Conservation (phyloP, 2,797 vertebrate species). For the Ctenopoma kingsleyae region DNA sequence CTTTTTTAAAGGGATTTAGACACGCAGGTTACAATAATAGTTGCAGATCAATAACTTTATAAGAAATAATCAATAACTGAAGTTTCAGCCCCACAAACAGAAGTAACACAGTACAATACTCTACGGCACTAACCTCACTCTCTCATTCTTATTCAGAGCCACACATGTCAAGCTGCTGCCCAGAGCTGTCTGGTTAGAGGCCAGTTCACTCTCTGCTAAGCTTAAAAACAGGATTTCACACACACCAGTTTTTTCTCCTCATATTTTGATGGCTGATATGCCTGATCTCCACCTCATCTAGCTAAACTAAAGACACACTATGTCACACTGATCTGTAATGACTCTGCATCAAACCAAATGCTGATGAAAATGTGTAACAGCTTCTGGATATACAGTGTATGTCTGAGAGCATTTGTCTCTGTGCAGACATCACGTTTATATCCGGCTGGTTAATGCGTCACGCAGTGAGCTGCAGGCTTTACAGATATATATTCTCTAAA, state of each 20-base stretch:
- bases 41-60: not conserved
- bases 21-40: not conserved
- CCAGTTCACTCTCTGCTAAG: conserved; percentile 38
- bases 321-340: conserved; percentile 37
- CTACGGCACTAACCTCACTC: conserved; percentile 14
- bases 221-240: conserved; percentile 37
- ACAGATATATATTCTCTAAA: conserved; percentile 42
- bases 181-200: conserved; percentile 24
- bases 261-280: conserved; percentile 4
- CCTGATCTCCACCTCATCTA: not conserved
- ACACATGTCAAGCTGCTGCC: conserved; percentile 43
- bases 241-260: conserved; percentile 5
- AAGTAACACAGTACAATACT: conserved; percentile 20
- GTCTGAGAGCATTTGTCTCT: not conserved
- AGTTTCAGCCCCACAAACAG: not conserved
- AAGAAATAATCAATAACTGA: not conserved
- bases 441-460: conserved; percentile 24
- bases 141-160: conserved; percentile 57
- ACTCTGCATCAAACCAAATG: conserved; percentile 11
- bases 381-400: not conserved
- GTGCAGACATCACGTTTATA: conserved; percentile 1
- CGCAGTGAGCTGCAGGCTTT: conserved; percentile 30
- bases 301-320: not conserved
- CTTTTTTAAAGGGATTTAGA: not conserved
- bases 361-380: conserved; percentile 18